Base-by-base conservation (phyloP, 53 echinoderm and acorn worm species). In the Antedon mediterranea region DNA sequence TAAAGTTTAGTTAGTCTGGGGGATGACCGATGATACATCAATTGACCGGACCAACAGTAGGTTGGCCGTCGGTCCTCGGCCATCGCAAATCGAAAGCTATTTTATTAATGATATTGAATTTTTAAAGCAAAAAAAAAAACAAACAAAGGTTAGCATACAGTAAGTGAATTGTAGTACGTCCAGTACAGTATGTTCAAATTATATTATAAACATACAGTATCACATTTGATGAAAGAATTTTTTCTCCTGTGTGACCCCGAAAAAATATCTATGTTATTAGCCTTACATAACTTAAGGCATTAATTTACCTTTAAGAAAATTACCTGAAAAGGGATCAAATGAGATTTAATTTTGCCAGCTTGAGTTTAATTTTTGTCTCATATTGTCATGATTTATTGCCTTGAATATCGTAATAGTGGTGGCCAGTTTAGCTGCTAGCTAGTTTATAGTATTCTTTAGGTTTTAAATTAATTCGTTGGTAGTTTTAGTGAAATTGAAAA, bases 301-400 rank as follows among this genome's bases (percentile, higher is more conserved):
- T 57, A 57, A 57, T 57, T 57, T 57, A 57, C 57, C 57, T 57
- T 57, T 57, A 57, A 57, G 57, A 57, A 57, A 57, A 57, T 57
- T 57, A 57, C 57, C 57, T 57, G 57, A 57, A 57, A 57, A 57
- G 23, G 57, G 57, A 57, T 57, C 23, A 57, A 57, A 57, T 6
- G 15, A 57, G 57, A 8, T 57, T 57, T 57, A 23, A 57, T 57
- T 57, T 57, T 57, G 23, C 23, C 57, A 57, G 57, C 57, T 8
- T 23, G 23, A 8, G 57, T 57, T 57, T 57, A 57, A 57, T 57
- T 15, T 57, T 57, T 57, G 57, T 57, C 57, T 57, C 57, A 57
- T 57, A 57, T 57, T 23, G 11, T 18, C 15, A 18, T 57, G 57
- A 57, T 57, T 57, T 57, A 57, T 57, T 6, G 57, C 11, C 7